Evolutionary conservation across 2,113 vertebrate species (phyloP), one percentile per base, ranked within the genome.

Genomic region (Myotis brandtii): DNA sequence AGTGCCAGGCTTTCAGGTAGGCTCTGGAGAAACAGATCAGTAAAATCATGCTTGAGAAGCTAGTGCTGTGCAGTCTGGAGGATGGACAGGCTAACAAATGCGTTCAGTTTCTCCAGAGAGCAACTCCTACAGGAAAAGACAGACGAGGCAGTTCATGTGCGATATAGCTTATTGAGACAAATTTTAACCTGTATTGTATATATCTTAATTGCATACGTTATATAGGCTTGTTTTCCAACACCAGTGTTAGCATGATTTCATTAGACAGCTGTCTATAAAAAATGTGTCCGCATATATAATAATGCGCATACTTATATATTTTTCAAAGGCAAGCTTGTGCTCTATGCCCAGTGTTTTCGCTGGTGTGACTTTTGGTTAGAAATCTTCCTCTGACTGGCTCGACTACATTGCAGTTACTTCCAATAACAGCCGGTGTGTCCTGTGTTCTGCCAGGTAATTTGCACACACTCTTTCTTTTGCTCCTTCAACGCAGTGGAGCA

Each of bases 221-320:
- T 46, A 54, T 37, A 83, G 75, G 46, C 27, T 88, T 85, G 37
- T 85, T 88, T 96, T 64, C 48, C 23, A 75, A 43, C 12, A 34
- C 37, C 12, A 59, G 7, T n/a, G 17, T 85, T 83, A 50, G 73
- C 72, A 75, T 75, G 54, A 72, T 52, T 13, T 92, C 40, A 91
- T 85, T 77, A 59, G 73, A 70, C 14, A 69, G 50, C 34, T 64
- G n/a, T 86, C 80, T 89, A 30, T 73, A 67, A 81, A 85, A 93
- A 89, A 75, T 3, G 18, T 50, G 40, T 37, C 79, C 59, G 50
- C 20, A 90, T 59, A 5, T 40, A 54, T 66, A 59, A 72, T 27
- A n/a, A 70, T 25, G 56, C 11, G 1, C 12, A 3, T 32, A 30
- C 66, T 46, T 64, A 54, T 30, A 5, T 40, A 40, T 72, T n/a